Conservation (phyloP, 2,888 invertebrate species). For the Germaria angustata region DNA sequence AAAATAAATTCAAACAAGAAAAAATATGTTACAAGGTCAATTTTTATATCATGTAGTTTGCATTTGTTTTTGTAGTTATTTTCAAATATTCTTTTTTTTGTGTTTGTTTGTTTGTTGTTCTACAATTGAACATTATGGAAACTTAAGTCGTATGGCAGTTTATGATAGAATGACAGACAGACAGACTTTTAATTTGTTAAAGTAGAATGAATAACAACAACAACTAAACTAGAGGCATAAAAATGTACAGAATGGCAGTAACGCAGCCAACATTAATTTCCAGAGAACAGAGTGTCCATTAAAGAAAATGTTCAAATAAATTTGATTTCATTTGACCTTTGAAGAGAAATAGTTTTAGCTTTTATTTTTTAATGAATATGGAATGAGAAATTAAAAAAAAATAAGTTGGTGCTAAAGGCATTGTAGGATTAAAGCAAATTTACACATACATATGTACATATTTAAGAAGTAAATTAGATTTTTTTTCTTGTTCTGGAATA, state of each 20-base stretch:
- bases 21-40: constrained; percentile 64
- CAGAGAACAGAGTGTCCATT: background rate
- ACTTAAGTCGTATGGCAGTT: constrained; percentile 4
- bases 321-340: background rate
- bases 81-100: background rate
- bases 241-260: background rate
- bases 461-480: too few species aligned
- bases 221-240: background rate
- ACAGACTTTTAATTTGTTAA: constrained; percentile 22
- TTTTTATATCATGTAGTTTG: constrained; percentile 43
- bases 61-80: constrained; percentile 9
- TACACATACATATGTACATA: too few species aligned
- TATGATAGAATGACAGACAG: background rate
- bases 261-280: background rate
- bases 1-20: constrained; percentile 20
- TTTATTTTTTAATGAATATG: background rate
- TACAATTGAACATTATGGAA: constrained; percentile 9
- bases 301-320: background rate
- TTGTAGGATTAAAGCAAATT: too few species aligned
- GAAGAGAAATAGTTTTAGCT: background rate
- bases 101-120: background rate
- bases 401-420: too few species aligned
- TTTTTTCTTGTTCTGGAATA: too few species aligned
- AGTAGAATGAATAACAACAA: background rate
- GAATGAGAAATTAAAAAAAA: too few species aligned